phyloP scores from a whole-genome alignment of 2,113 vertebrate genomes.

The Spermophilus dauricus region DNA sequence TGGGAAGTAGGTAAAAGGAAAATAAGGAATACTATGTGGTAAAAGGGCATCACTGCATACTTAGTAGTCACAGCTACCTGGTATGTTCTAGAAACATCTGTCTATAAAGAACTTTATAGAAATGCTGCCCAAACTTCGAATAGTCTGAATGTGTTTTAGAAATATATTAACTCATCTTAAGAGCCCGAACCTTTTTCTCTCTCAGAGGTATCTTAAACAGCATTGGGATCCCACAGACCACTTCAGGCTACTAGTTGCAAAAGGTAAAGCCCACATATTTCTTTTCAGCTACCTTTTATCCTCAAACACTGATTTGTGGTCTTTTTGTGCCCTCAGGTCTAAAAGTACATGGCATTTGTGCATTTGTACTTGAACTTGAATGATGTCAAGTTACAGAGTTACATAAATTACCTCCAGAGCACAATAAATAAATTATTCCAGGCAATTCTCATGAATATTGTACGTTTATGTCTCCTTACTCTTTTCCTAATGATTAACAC shows the following conservation, averaged over 20 bases:
- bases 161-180: not conserved
- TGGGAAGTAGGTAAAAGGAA: not conserved
- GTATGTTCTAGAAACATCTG: not conserved
- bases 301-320: conserved; percentile 69
- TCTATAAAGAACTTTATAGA: not conserved
- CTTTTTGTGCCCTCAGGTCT: conserved; percentile 56
- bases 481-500: conserved; percentile 55
- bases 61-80: not conserved
- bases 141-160: not conserved
- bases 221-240: not conserved
- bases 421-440: conserved; percentile 56
- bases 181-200: not conserved
- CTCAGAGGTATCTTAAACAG: conserved; percentile 12
- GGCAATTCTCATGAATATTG: not conserved
- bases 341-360: conserved; percentile 61
- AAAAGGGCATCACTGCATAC: not conserved
- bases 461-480: conserved; percentile 22
- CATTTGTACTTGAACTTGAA: conserved; percentile 71
- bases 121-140: not conserved
- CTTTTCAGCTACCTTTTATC: conserved; percentile 58
- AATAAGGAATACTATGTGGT: not conserved
- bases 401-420: conserved; percentile 62
- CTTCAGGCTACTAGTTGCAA: conserved; percentile 27
- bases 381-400: conserved; percentile 56
- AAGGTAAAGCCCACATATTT: conserved; percentile 67